Conservation (phyloP, 1,140 invertebrate genomes). For the Aphidius ervi region DNA sequence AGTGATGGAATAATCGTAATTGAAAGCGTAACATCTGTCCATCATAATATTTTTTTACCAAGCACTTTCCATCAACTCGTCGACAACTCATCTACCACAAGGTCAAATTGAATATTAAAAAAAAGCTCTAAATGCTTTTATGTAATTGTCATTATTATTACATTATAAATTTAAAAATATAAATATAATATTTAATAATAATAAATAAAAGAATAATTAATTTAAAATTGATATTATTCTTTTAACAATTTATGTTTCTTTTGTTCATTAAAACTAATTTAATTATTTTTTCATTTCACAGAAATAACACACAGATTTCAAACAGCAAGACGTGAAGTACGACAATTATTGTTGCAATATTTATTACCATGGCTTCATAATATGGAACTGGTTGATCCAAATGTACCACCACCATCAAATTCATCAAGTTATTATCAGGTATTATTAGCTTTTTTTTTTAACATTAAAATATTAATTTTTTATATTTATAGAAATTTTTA, state of each 20-base stretch:
- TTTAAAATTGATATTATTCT: no score
- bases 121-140: no score
- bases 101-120: no score
- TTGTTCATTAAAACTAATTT: neutral
- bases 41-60: constrained; percentile 11
- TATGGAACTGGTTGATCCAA: constrained; percentile 96
- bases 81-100: neutral
- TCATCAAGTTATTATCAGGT: constrained; percentile 79
- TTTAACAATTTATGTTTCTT: no score
- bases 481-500: no score
- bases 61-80: constrained; percentile 19
- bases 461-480: neutral
- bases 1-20: constrained; percentile 28
- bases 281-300: constrained; percentile 45
- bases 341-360: constrained; percentile 86
- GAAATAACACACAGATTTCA: constrained; percentile 96
- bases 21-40: constrained; percentile 22
- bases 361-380: constrained; percentile 96
- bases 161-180: neutral
- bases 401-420: constrained; percentile 77
- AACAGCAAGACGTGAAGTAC: constrained; percentile 85
- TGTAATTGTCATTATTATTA: neutral
- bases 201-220: no score
- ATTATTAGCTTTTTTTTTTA: constrained; percentile 34
- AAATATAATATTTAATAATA: no score